phyloP scores from a whole-genome alignment of 2,888 invertebrate species.

The Acrobasis suavella region DNA sequence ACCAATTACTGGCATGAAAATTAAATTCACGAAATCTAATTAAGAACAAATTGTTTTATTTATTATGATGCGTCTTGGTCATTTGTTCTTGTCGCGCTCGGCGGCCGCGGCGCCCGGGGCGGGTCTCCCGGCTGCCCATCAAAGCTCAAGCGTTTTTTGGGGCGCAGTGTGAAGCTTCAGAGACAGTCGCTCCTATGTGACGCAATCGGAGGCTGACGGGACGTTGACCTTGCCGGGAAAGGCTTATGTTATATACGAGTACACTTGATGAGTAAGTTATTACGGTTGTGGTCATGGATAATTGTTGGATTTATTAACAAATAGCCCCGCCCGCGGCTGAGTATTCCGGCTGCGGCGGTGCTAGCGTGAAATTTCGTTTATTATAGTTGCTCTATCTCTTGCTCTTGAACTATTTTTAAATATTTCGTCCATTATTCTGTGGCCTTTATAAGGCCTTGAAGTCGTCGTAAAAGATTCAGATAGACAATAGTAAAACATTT shows the following conservation, averaged over 20 bases:
- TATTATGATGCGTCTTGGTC: constrained; percentile 81
- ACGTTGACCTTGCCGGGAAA: constrained; percentile 35
- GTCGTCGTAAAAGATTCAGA: not conserved
- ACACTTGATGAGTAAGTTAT: constrained; percentile 17
- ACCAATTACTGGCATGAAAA: constrained; percentile 82
- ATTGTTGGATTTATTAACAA: constrained; percentile 24
- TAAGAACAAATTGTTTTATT: constrained; percentile 83
- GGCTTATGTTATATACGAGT: constrained; percentile 11
- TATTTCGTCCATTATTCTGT: not conserved
- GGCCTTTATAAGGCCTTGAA: not conserved
- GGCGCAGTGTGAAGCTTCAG: constrained; percentile 31
- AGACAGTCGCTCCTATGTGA: constrained; percentile 39
- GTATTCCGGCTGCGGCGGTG: not conserved
- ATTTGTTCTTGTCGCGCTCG: constrained; percentile 76
- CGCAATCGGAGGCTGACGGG: constrained; percentile 35
- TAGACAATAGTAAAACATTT: no score
- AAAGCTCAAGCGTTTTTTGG: constrained; percentile 33
- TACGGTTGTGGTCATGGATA: constrained; percentile 28
- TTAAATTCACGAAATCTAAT: constrained; percentile 83
- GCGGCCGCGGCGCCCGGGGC: constrained; percentile 73
- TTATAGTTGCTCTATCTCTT: not conserved
- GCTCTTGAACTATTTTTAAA: constrained; percentile 6
- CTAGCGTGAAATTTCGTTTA: constrained; percentile 9
- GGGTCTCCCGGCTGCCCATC: constrained; percentile 52
- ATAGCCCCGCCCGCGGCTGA: constrained; percentile 11